Conservation (phyloP, 1,140 invertebrate genomes). For the Saccostrea cuccullata region DNA sequence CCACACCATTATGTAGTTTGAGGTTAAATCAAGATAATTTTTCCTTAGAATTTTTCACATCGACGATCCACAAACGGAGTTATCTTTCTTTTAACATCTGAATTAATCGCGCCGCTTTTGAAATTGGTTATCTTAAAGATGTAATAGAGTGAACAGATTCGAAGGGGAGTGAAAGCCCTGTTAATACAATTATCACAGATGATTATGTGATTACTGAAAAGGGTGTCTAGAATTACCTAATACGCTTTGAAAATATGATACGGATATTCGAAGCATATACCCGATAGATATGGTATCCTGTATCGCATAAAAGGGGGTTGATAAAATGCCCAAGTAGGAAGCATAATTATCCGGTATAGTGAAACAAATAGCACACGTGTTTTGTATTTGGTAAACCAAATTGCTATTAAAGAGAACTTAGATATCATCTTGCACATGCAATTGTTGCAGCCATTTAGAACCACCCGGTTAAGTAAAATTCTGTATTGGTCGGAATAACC, state of each 20-base stretch:
- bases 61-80: not conserved
- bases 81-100: not conserved
- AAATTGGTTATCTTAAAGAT: conserved; percentile 22
- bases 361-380: too few species aligned
- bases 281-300: too few species aligned
- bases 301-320: too few species aligned
- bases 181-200: conserved; percentile 21
- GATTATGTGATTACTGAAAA: conserved; percentile 31
- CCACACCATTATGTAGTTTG: not conserved
- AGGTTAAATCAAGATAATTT: not conserved
- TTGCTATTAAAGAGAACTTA: too few species aligned
- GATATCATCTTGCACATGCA: too few species aligned
- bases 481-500: too few species aligned
- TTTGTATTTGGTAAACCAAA: too few species aligned
- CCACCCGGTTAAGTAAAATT: too few species aligned
- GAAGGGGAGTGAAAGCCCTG: not conserved
- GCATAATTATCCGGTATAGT: too few species aligned
- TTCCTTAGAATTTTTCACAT: not conserved
- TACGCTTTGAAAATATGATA: conserved; percentile 13
- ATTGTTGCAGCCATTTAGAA: too few species aligned
- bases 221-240: not conserved
- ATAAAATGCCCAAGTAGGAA: too few species aligned
- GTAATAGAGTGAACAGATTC: not conserved
- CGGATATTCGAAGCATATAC: not conserved
- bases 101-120: conserved; percentile 28